Conservation (phyloP, 2,113 vertebrate species). For the Arvicanthis niloticus region DNA sequence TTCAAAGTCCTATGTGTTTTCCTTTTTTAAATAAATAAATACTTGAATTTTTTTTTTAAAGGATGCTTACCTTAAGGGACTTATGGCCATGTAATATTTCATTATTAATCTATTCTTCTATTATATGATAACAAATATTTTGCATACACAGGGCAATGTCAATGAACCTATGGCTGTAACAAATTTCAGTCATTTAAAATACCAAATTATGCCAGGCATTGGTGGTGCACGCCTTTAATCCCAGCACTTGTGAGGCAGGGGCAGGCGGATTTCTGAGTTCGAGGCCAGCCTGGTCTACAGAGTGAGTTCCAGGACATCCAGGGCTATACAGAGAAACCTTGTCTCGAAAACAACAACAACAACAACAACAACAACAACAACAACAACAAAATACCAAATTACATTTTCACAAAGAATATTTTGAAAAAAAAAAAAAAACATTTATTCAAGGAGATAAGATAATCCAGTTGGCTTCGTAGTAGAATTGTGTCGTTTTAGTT, state of each 20-base stretch:
- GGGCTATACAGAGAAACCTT: too few species aligned
- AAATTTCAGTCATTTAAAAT: neutral
- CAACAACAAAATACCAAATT: slow-evolving; percentile 27
- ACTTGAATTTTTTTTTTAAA: neutral
- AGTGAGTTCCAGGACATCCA: too few species aligned
- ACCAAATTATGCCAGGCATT: too few species aligned
- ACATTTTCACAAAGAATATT: neutral
- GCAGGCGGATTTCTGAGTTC: too few species aligned
- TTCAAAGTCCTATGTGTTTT: neutral
- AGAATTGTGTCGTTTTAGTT: neutral
- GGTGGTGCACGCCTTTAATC: too few species aligned
- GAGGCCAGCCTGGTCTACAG: too few species aligned
- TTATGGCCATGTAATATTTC: neutral
- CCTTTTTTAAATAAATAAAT: neutral
- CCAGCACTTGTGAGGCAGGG: too few species aligned
- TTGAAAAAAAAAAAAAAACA: neutral
- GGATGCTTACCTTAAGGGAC: neutral
- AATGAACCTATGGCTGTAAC: neutral
- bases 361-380: too few species aligned
- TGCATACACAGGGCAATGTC: neutral
- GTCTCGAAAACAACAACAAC: too few species aligned
- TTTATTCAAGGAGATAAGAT: neutral
- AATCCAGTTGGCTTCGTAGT: neutral
- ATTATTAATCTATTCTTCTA: neutral
- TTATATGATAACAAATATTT: neutral